Base-by-base conservation (phyloP, 2,888 invertebrate genomes). In the Athalia rosae region DNA sequence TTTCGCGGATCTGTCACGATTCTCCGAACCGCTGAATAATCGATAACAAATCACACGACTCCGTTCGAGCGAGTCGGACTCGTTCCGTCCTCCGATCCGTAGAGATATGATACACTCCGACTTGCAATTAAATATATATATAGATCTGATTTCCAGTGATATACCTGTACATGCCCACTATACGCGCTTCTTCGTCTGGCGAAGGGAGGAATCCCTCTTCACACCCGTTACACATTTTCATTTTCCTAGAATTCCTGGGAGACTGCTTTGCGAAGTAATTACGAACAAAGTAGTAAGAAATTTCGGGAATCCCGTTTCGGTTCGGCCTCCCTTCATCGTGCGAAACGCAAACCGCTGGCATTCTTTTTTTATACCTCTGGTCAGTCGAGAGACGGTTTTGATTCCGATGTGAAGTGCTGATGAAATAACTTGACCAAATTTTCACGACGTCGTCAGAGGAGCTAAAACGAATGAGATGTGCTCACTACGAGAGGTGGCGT, bases 191-290 rank as follows among this genome's bases (percentile, higher is more conserved):
- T 41, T 43, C 11, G 4, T 28, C 67, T 50, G 53, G 56, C 56
- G 53, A 11, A n/a, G 43, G 28, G 56, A 58, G 53, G 53, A 69
- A 56, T 69, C 69, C 56, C 53, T 69, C 73, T 61, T 73, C 28
- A 73, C 74, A 48, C 74, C 48, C 61, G 48, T 7, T 74, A 62
- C 59, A 48, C 74, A 74, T 74, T 74, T 74, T 74, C 74, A 74
- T 74, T 74, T 61, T 61, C 61, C 61, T 50, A 48, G 61, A 74
- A 74, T 74, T 61, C 74, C 50, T 48, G 74, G 74, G 61, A 73
- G 47, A 61, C 73, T 41, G 61, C 15, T 61, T 73, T 53, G 61
- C 41, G 13, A 13, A 73, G 53, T 69, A 69, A 69, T 56, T 69
- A 58, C 56, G 53, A 47, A 41, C 43, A 69, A 69, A 41, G 69